Base-by-base conservation (phyloP, 2,113 vertebrate genomes). In the Rhipidura dahli region DNA sequence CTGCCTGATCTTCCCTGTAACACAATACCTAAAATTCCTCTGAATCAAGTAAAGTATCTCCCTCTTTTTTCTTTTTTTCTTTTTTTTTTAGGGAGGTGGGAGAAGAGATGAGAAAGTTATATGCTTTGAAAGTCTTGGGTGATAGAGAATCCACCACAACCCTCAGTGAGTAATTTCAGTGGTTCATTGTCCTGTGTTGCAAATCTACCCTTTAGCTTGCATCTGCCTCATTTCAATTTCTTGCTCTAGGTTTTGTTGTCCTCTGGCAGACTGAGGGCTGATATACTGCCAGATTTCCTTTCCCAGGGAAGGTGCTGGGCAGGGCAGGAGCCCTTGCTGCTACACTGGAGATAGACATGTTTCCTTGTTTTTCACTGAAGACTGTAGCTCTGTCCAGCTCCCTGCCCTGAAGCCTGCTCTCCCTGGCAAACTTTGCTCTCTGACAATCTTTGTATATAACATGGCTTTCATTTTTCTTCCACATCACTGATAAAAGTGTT, bases 21-120 rank as follows among this genome's bases (percentile, higher is more conserved):
- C 4, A 37, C 5, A 23, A 13, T 15, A 45, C 10, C 28, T 61
- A 26, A 56, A 77, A 70, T 11, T 65, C 45, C 20, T 33, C 50
- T 53, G 42, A 93, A 78, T 40, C 22, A 57, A 60, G 30, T n/a
- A 61, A 61, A 80, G 9, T 1, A 42, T 45, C 4, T 65, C 2
- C 26, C 22, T 26, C 31, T 30, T 11, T 22, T 11, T 13, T 44
- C 6, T 42, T 44, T 26, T 44, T 40, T 26, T 69, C 4, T 39
- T 37, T 37, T 56, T 9, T 7, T 44, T 31, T 24, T 4, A 0
- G 8, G 4, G 2, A 3, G 0, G 11, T 13, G 5, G 11, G 10
- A 24, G 15, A 65, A 63, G 27, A 56, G 12, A 24, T 21, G 20
- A 61, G 15, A 53, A 86, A 92, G 83, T 27, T 22, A 23, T 26